Conservation (phyloP, 2,888 invertebrate genomes). For the Cecidostiba fungosa region DNA sequence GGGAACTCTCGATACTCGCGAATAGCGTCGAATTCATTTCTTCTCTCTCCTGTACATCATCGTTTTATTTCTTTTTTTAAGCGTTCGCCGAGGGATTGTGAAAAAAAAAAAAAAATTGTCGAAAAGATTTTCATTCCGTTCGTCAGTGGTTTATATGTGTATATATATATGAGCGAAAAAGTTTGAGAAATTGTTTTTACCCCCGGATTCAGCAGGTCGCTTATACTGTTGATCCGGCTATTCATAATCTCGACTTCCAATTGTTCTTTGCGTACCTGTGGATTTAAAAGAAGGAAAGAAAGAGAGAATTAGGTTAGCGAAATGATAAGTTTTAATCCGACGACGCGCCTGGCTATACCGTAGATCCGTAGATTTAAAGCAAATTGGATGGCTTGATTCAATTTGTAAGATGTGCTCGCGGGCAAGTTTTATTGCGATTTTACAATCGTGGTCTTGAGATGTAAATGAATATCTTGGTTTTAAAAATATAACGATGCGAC, state of each 20-base stretch:
- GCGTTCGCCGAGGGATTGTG: not conserved
- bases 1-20: conserved; percentile 28
- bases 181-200: conserved; percentile 64
- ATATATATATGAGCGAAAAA: not conserved
- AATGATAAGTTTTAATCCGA: conserved; percentile 37
- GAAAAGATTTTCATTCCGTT: not conserved
- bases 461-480: not conserved
- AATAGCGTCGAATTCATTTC: not conserved
- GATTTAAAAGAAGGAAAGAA: conserved; percentile 18
- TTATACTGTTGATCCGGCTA: conserved; percentile 75
- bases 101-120: not conserved
- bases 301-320: conserved; percentile 27
- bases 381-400: conserved; percentile 32
- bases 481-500: not conserved
- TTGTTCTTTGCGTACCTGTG: conserved; percentile 74
- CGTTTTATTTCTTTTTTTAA: too few species aligned
- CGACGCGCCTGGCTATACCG: not conserved
- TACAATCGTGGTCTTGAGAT: not conserved
- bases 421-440: not conserved
- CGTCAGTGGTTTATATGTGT: not conserved
- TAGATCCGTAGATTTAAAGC: not conserved
- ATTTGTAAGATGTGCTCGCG: not conserved
- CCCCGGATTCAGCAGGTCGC: conserved; percentile 73
- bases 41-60: not conserved
- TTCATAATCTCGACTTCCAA: conserved; percentile 76